Percentiles rank a stretch among this genome's conserved stretches.
Evolutionary conservation across 2,113 vertebrate species (phyloP).

Genomic region (Microcebus ravelobensis): DNA sequence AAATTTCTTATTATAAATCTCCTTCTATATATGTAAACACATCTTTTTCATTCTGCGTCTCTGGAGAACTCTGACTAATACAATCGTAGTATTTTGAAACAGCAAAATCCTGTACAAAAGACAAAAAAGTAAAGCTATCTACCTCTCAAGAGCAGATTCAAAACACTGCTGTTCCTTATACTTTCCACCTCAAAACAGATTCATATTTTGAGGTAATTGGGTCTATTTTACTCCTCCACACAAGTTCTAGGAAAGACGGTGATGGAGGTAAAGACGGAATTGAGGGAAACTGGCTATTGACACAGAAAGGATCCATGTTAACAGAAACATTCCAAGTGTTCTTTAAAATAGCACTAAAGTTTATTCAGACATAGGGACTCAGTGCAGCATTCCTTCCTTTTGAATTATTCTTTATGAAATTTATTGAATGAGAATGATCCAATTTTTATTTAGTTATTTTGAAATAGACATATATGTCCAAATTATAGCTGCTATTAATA

Average conservation of each 20-base stretch:
- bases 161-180: background rate
- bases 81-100: background rate
- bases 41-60: background rate
- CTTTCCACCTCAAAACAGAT: background rate
- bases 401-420: background rate
- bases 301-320: background rate
- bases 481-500: background rate
- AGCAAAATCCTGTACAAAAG: background rate
- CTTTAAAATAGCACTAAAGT: background rate
- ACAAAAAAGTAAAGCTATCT: background rate
- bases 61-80: background rate
- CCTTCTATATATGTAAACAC: background rate
- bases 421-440: background rate
- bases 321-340: background rate
- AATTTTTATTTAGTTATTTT: background rate
- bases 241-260: background rate
- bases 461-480: background rate
- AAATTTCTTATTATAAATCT: background rate
- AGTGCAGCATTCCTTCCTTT: background rate
- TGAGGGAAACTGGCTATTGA: background rate
- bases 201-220: background rate
- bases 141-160: background rate
- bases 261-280: background rate
- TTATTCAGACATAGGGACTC: background rate
- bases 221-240: background rate